Evolutionary conservation across 2,113 vertebrate genomes (phyloP), one percentile per base, ranked within the genome.

Genomic region (Pseudois nayaur): DNA sequence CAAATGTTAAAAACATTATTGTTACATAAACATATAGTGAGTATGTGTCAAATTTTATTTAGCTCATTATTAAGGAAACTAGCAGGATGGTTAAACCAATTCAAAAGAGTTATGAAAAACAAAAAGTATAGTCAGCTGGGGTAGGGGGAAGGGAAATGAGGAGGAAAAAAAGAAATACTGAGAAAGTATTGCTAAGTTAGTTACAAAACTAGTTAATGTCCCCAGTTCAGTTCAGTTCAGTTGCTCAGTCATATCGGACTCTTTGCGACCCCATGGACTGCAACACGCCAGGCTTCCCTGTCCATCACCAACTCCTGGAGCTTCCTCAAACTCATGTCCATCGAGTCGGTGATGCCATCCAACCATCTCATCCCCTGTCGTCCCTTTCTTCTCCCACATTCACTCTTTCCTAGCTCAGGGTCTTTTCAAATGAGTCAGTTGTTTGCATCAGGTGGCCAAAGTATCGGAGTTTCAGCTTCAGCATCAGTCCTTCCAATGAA

Each of bases 1-100:
- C 55, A 95, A 96, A 95, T 60, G 19, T 71, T 97, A 90, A 94
- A 95, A 97, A 95, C 40, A 67, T 83, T 95, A 87, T 96, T 76
- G 36, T 92, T 84, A 95, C 11, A 90, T n/a, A 94, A 93, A 96
- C 52, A 92, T 43, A 81, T 48, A 93, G 89, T 82, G 50, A 96
- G 33, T 12, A 82, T n/a, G 43, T 97, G 54, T 60, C 87, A 92
- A 87, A 48, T n/a, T 96, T 95, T 87, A 87, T 87, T 78, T 92
- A 81, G n/a, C 40, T 95, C 81, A 76, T 82, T 96, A 95, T 92
- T 96, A 96, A 95, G 87, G 54, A 96, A 97, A 89, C 45, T 76
- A 95, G 84, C 23, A 76, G 48, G 21, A 88, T 78, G 48, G 27
- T 64, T 95, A 89, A 96, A 12, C 23, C 57, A 54, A 36, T 92